These are phyloP conservation scores for Pseudococcus jackbeardsleyi DNA, from an alignment of 2,888 invertebrate species.

Conservation along the genomic window DNA sequence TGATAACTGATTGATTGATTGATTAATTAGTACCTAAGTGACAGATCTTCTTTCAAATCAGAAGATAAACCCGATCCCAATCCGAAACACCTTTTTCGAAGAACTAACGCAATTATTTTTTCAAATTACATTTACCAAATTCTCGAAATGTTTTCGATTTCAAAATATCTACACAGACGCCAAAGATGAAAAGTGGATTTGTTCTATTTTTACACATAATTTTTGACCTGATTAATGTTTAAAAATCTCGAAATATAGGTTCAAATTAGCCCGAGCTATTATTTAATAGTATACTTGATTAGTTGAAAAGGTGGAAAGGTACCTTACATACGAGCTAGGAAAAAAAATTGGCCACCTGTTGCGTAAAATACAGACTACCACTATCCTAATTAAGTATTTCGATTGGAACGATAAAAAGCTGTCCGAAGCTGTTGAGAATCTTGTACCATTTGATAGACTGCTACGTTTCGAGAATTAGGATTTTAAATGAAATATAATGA, in stretches of 20 bases:
- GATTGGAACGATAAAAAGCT: neutral
- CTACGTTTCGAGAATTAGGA: neutral
- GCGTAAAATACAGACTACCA: neutral
- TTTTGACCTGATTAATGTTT: neutral
- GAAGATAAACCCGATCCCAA: no score
- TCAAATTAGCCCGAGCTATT: neutral
- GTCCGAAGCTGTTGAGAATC: neutral
- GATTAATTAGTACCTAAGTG: no score
- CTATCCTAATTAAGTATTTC: neutral
- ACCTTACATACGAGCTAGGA: neutral
- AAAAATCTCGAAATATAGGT: neutral
- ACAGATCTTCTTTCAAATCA: no score
- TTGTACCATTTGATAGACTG: neutral
- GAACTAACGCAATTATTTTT: no score
- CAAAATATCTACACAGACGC: neutral
- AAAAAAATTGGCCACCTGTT: conserved; percentile 21
- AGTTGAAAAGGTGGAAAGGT: neutral
- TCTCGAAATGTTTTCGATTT: no score
- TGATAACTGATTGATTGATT: no score
- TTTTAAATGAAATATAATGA: neutral
- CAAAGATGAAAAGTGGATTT: neutral
- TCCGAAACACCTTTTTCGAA: no score
- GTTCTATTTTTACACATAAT: neutral
- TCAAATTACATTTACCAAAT: no score
- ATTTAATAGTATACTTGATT: neutral